Evolutionary conservation across 1,140 invertebrate genomes (phyloP).

Genomic region (Platorchestia sp.): DNA sequence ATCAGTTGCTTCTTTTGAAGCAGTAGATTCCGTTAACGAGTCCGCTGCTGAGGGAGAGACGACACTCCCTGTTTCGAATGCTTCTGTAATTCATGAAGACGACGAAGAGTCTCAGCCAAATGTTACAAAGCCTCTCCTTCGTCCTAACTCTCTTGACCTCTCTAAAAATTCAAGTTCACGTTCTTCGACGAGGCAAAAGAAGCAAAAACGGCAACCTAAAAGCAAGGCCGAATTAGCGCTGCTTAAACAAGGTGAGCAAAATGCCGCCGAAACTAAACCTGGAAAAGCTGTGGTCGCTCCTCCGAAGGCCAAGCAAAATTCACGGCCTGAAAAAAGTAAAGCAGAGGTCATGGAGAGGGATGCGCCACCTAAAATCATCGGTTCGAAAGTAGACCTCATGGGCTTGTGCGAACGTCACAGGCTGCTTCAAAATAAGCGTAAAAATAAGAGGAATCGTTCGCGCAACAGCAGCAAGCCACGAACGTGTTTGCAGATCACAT

Average conservation of each 20-base stretch:
- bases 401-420: constrained; percentile 17
- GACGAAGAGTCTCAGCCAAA: neutral
- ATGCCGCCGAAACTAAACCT: constrained; percentile 52
- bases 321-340: constrained; percentile 2
- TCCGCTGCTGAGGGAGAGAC: neutral
- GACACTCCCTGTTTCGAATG: neutral
- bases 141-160: constrained; percentile 63
- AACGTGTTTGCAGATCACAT: neutral
- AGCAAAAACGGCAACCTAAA: constrained; percentile 25
- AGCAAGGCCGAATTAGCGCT: constrained; percentile 56
- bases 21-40: constrained; percentile 30
- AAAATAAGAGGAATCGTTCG: constrained; percentile 34
- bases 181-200: constrained; percentile 62
- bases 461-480: constrained; percentile 38
- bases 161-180: constrained; percentile 55
- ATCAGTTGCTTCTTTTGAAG: neutral
- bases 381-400: constrained; percentile 9
- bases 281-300: constrained; percentile 55
- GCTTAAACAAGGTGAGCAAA: constrained; percentile 12
- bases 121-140: constrained; percentile 54
- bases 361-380: constrained; percentile 18
- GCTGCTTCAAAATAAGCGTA: constrained; percentile 1
- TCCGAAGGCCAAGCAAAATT: constrained; percentile 36
- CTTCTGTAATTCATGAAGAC: neutral
- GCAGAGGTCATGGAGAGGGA: constrained; percentile 45